Evolutionary conservation across 2,113 vertebrate genomes (phyloP).

Genomic region (Morone chrysops): DNA sequence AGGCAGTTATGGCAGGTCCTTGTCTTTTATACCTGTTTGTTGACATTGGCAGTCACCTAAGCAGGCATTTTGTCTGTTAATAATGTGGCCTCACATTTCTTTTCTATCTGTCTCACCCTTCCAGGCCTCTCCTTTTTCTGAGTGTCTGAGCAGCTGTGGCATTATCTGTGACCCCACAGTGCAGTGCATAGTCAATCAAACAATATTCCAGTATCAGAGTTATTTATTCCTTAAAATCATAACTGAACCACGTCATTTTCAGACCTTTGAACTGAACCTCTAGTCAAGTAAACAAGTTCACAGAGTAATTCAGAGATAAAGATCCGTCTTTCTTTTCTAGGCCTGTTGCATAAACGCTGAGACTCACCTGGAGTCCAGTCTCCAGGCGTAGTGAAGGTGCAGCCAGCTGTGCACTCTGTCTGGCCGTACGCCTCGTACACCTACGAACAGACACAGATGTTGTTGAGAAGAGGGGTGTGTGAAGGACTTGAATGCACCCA

Average conservation of each 20-base stretch:
- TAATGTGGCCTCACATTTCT: neutral
- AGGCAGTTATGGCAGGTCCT: neutral
- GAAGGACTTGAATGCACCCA: neutral
- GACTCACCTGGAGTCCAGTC: conserved; percentile 96
- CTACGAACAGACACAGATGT: conserved; percentile 73
- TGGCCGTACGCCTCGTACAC: conserved; percentile 98
- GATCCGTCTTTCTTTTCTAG: neutral
- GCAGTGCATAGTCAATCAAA: neutral
- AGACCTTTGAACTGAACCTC: conserved; percentile 24
- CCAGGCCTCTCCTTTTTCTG: neutral
- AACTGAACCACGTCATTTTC: neutral
- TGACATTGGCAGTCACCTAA: conserved; percentile 15
- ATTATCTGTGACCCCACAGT: neutral
- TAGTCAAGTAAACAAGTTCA: conserved; percentile 1
- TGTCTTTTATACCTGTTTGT: neutral
- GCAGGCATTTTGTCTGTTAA: neutral
- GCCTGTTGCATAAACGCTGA: neutral
- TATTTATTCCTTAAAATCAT: neutral
- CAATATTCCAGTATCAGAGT: neutral
- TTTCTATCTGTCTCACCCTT: neutral
- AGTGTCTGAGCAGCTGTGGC: neutral
- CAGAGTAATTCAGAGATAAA: neutral
- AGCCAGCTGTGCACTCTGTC: conserved; percentile 98
- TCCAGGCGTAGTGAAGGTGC: conserved; percentile 96
- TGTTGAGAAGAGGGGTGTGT: neutral